Evolutionary conservation across 2,113 vertebrate genomes (phyloP).

Genomic region (Alexandromys fortis): DNA sequence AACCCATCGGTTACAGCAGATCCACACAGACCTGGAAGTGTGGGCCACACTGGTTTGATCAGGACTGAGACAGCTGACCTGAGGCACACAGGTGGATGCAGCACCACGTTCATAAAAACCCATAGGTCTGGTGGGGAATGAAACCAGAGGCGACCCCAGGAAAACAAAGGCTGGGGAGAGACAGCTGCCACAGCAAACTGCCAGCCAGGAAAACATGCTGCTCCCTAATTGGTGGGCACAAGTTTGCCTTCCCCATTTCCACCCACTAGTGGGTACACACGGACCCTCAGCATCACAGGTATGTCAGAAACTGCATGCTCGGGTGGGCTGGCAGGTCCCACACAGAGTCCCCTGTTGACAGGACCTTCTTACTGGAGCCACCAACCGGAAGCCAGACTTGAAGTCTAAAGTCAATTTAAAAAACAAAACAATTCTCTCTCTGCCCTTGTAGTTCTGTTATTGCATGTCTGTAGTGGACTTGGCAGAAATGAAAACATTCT

Average conservation of each 20-base stretch:
- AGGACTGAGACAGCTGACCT: not conserved
- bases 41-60: not conserved
- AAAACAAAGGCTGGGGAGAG: not conserved
- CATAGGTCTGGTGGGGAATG: not conserved
- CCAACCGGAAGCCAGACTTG: not conserved
- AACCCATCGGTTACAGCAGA: not conserved
- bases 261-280: too few relatives aligned
- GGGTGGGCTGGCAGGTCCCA: not conserved
- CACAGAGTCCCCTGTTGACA: not conserved
- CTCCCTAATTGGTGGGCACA: too few relatives aligned
- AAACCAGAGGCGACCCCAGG: not conserved
- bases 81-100: not conserved
- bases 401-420: not conserved
- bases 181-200: not conserved
- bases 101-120: not conserved
- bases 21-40: too few relatives aligned
- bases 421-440: not conserved
- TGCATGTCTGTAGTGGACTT: not conserved
- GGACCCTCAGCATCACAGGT: not conserved
- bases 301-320: fast-evolving
- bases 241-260: fast-evolving
- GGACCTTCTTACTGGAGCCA: not conserved
- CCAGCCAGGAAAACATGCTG: not conserved
- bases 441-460: not conserved
- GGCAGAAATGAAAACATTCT: not conserved